Evolutionary conservation across 2,113 vertebrate species (phyloP).

Genomic region (Phainopepla nitens): DNA sequence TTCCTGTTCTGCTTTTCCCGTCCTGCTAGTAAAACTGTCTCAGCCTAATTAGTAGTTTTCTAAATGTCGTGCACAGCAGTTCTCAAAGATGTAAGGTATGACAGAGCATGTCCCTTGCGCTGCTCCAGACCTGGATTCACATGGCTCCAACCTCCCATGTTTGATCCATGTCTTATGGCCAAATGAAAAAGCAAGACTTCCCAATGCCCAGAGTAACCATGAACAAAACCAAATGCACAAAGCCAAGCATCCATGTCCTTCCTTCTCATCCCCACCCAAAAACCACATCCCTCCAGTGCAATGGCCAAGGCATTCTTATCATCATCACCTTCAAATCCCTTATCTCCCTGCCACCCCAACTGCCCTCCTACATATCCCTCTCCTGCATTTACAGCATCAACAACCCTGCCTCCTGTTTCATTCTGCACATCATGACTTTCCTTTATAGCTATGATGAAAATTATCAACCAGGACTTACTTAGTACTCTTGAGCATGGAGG

Average conservation of each 20-base stretch:
- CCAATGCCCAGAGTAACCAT: not conserved
- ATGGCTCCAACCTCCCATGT: fast-evolving
- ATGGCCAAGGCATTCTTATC: not conserved
- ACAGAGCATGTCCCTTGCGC: not conserved
- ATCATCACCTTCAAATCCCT: not conserved
- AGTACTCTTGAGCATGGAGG: not conserved
- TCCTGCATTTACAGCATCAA: not conserved
- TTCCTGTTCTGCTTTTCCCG: not conserved
- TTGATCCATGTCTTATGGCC: not conserved
- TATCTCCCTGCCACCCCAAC: fast-evolving
- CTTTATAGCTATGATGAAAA: not conserved
- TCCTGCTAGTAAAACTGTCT: not conserved
- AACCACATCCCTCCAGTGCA: not conserved
- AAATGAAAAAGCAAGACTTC: not conserved
- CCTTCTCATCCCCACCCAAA: not conserved
- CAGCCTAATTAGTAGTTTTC: not conserved
- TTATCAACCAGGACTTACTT: not conserved
- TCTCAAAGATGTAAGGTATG: not conserved
- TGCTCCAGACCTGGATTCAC: not conserved
- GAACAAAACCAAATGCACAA: not conserved
- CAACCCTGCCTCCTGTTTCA: not conserved
- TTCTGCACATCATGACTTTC: not conserved
- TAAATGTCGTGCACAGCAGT: not conserved
- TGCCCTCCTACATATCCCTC: not conserved
- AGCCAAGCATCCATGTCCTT: not conserved